Conservation (phyloP, 2,888 invertebrate species). For the Autographa gamma region DNA sequence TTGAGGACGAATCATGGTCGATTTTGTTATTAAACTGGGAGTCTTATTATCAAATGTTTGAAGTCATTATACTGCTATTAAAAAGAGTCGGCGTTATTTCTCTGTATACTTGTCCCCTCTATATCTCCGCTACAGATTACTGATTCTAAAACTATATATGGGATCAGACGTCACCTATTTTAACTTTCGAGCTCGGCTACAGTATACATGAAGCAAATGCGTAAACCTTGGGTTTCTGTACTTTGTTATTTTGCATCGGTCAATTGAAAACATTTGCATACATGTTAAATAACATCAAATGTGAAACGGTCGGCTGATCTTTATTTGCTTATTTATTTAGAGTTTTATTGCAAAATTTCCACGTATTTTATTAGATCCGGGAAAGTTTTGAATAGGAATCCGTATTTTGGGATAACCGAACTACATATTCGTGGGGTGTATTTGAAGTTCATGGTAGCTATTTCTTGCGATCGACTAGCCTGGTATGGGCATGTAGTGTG, state of each 20-base stretch:
- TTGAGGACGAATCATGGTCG: constrained; percentile 63
- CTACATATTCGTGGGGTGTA: too few relatives aligned
- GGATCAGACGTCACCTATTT: background rate
- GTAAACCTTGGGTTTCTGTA: background rate
- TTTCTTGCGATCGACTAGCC: too few relatives aligned
- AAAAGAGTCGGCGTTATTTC: background rate
- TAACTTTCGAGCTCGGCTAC: background rate
- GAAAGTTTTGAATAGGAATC: background rate
- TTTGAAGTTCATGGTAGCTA: too few relatives aligned
- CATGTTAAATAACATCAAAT: constrained; percentile 2
- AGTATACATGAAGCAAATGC: background rate
- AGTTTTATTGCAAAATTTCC: background rate
- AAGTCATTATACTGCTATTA: background rate
- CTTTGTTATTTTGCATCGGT: background rate
- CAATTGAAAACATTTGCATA: constrained; percentile 5
- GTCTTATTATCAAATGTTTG: background rate
- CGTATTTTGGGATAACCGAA: background rate
- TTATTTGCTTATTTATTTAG: background rate
- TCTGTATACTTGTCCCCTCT: too few relatives aligned
- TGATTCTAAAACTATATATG: background rate
- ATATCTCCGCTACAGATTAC: too few relatives aligned
- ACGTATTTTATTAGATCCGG: background rate
- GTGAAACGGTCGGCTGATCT: background rate
- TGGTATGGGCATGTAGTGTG: too few relatives aligned
- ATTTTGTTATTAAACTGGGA: constrained; percentile 41